Conservation (phyloP, 1,140 invertebrate genomes). For the fruit fly (Drosophila melanogaster) region Release_6_plus_ISO1_MT NT_037436.4:4742001-4742500, state of each 20-base stretch:
- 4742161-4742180: conserved; percentile 29
- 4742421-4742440: conserved; percentile 27
- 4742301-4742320: conserved; percentile 47
- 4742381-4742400: conserved; percentile 5
- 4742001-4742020: conserved; percentile 8
- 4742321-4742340: conserved; percentile 49
- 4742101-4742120: conserved; percentile 73
- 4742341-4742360: conserved; percentile 30
- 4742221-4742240: conserved; percentile 21
- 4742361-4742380: conserved; percentile 16
- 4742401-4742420: conserved; percentile 4
- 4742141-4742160: conserved; percentile 14
- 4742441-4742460: conserved; percentile 30
- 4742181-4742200: conserved; percentile 24
- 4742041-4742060: conserved; percentile 77
- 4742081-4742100: conserved; percentile 43
- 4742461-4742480: conserved; percentile 20
- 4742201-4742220: conserved; percentile 54
- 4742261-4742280: conserved; percentile 18
- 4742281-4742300: conserved; percentile 49
- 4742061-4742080: conserved; percentile 27
- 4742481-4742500: conserved; percentile 10
- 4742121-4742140: conserved; percentile 42
- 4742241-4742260: conserved; percentile 27
- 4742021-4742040: conserved; percentile 56